A percentile compares a stretch with the other conserved stretches of the same genome.
Evolutionary conservation across 2,888 invertebrate species (phyloP).

Genomic region (Antheraea yamamai): DNA sequence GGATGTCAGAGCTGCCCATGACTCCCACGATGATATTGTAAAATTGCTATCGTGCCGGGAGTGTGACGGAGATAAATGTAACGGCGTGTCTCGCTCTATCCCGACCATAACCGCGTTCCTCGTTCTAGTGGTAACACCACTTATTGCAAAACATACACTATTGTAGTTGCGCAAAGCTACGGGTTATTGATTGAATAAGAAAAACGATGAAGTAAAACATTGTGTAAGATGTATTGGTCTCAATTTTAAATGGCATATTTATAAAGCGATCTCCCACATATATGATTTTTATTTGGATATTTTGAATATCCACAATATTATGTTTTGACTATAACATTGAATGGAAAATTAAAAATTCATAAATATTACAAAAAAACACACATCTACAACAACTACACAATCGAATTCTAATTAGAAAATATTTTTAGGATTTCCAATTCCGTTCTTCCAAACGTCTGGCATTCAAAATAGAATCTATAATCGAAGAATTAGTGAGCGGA

Average conservation of each 20-base stretch:
- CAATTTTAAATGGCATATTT: slow-evolving; percentile 13
- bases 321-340: too few species aligned
- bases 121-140: slow-evolving; percentile 52
- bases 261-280: slow-evolving; percentile 35
- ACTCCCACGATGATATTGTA: slow-evolving; percentile 41
- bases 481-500: background rate
- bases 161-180: slow-evolving; percentile 32
- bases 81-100: slow-evolving; percentile 48
- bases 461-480: background rate
- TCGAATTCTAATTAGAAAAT: background rate
- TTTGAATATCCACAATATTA: too few species aligned
- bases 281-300: background rate
- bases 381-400: too few species aligned
- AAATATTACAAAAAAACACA: too few species aligned
- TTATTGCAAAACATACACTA: slow-evolving; percentile 55
- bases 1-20: slow-evolving; percentile 53
- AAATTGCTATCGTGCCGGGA: slow-evolving; percentile 52
- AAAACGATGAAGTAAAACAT: background rate
- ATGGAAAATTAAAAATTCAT: too few species aligned
- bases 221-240: slow-evolving; percentile 20
- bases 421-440: background rate
- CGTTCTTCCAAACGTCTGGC: background rate
- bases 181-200: background rate
- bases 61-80: slow-evolving; percentile 64
- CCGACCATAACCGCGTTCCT: slow-evolving; percentile 50